A percentile compares a stretch with the other conserved stretches of the same genome.
Conservation (phyloP, 2,113 vertebrate species). For the Guaruba guarouba region DNA sequence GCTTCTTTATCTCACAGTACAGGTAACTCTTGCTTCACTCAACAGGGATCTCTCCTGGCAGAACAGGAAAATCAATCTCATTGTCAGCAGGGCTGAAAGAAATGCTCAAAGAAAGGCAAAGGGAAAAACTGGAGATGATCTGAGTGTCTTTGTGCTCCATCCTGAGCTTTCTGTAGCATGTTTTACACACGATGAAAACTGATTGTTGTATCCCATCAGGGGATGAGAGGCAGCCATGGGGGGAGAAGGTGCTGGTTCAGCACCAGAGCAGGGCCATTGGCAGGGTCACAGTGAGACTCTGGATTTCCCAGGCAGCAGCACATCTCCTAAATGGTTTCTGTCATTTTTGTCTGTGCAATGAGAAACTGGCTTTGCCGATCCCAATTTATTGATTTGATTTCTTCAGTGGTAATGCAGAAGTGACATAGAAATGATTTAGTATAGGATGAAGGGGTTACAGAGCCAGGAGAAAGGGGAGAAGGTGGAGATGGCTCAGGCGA, state of each 20-base stretch:
- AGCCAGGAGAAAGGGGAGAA: not conserved
- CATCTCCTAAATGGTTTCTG: not conserved
- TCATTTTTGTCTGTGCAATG: not conserved
- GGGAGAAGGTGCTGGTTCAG: not conserved
- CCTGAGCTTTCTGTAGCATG: not conserved
- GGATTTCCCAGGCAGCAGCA: not conserved
- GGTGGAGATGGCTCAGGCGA: not conserved
- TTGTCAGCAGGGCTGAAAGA: not conserved
- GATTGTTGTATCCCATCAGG: not conserved
- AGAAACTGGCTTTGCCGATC: not conserved
- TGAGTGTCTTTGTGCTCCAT: not conserved
- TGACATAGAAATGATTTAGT: not conserved
- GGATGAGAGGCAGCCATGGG: not conserved
- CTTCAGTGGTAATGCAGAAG: not conserved
- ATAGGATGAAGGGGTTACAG: not conserved
- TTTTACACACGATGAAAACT: not conserved
- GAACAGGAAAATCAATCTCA: constrained; percentile 41
- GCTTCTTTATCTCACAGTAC: not conserved
- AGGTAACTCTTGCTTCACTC: constrained; percentile 30
- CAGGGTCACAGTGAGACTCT: not conserved
- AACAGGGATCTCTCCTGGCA: not conserved
- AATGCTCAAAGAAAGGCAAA: not conserved
- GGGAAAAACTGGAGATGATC: not conserved
- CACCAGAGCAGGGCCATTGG: fast-evolving
- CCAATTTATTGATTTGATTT: not conserved